Conservation (phyloP, 2,113 vertebrate genomes). For the Centropus unirufus region DNA sequence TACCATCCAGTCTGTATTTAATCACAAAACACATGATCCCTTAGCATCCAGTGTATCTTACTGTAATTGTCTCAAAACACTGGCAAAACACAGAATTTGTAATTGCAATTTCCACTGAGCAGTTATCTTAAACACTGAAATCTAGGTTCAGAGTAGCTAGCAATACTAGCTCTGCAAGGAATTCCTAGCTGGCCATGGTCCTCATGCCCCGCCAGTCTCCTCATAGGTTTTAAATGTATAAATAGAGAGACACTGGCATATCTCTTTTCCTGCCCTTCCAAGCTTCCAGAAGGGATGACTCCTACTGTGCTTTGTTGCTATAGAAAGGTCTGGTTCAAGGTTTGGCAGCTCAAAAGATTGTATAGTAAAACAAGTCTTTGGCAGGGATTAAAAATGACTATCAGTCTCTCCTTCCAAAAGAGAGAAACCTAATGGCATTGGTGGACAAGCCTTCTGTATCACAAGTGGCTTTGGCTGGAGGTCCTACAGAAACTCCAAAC, state of each 20-base stretch:
- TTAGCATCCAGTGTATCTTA: neutral
- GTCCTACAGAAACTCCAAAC: neutral
- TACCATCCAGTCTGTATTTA: neutral
- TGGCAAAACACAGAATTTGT: neutral
- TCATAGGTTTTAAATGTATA: conserved; percentile 70
- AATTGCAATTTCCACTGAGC: conserved; percentile 29
- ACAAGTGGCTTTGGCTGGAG: neutral
- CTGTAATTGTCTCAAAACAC: conserved; percentile 43
- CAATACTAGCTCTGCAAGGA: conserved; percentile 54
- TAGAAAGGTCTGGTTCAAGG: conserved; percentile 49
- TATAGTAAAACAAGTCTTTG: conserved; percentile 53
- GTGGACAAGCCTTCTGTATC: neutral
- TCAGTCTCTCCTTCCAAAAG: neutral
- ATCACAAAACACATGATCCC: neutral
- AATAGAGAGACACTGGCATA: conserved; percentile 76
- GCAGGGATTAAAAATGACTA: neutral
- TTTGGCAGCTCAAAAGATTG: neutral
- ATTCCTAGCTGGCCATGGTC: conserved; percentile 57
- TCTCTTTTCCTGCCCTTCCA: conserved; percentile 62
- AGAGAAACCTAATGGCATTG: neutral
- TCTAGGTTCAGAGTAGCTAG: conserved; percentile 39
- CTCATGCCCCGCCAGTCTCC: conserved; percentile 60
- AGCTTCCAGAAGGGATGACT: conserved; percentile 69
- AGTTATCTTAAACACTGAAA: conserved; percentile 38
- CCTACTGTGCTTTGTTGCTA: conserved; percentile 48